These are phyloP conservation scores for Oncorhynchus masou DNA, from an alignment of 2,113 vertebrate species.

Conservation along the genomic window DNA sequence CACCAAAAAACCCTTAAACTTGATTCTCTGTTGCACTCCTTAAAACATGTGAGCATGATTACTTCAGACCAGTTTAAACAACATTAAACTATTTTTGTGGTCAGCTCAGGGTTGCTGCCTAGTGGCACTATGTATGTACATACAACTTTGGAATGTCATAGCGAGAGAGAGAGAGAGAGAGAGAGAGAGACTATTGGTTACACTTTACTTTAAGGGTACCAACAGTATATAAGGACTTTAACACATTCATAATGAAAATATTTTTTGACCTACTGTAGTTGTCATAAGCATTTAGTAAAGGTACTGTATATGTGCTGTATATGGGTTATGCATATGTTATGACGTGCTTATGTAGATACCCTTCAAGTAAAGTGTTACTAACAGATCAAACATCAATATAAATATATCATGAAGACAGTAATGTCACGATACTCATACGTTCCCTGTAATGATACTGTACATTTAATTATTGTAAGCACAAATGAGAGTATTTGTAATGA, in stretches of 20 bases:
- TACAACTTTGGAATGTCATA: constrained; percentile 68
- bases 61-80: constrained; percentile 46
- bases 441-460: constrained; percentile 72
- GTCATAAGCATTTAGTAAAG: too few relatives aligned
- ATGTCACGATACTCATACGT: constrained; percentile 66
- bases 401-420: constrained; percentile 23
- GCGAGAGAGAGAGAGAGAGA: constrained; percentile 43
- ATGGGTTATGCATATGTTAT: too few relatives aligned
- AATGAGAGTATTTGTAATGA: constrained; percentile 87
- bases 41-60: constrained; percentile 74
- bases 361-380: too few relatives aligned
- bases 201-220: constrained; percentile 1
- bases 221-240: too few relatives aligned
- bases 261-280: too few relatives aligned
- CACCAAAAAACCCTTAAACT: constrained; percentile 32
- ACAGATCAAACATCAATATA: background rate
- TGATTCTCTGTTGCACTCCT: constrained; percentile 61
- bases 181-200: background rate
- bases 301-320: background rate
- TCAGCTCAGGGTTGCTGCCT: constrained; percentile 79
- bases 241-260: too few relatives aligned
- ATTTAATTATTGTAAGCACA: constrained; percentile 93
- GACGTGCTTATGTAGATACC: too few relatives aligned
- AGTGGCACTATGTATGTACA: constrained; percentile 57
- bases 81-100: constrained; percentile 81